Conservation (phyloP, 2,888 invertebrate species). For the Diaperis boleti region DNA sequence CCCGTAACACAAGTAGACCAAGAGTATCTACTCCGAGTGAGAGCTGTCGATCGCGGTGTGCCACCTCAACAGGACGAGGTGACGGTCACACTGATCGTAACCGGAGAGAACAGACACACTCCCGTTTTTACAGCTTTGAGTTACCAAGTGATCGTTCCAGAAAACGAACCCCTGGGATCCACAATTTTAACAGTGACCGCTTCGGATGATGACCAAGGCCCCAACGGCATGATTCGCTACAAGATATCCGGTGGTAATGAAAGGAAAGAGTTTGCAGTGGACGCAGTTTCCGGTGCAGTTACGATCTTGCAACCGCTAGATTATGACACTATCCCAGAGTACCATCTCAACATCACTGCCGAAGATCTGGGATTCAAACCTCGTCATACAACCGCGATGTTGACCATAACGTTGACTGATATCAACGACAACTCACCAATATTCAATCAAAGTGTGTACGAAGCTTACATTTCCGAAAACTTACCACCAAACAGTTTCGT, state of each 20-base stretch:
- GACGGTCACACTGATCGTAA: slow-evolving; percentile 80
- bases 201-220: slow-evolving; percentile 86
- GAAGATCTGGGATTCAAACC: slow-evolving; percentile 87
- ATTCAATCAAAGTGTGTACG: slow-evolving; percentile 83
- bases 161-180: slow-evolving; percentile 89
- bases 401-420: slow-evolving; percentile 90
- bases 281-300: slow-evolving; percentile 82
- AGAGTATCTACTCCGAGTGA: slow-evolving; percentile 76
- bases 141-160: slow-evolving; percentile 91
- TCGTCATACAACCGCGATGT: slow-evolving; percentile 80
- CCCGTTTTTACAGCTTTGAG: slow-evolving; percentile 87
- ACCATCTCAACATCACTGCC: slow-evolving; percentile 88
- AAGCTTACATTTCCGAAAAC: slow-evolving; percentile 87
- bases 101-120: slow-evolving; percentile 84
- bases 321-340: slow-evolving; percentile 87
- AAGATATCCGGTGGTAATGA: slow-evolving; percentile 87
- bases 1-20: slow-evolving; percentile 71
- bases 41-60: slow-evolving; percentile 88
- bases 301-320: slow-evolving; percentile 85
- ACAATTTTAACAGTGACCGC: slow-evolving; percentile 88
- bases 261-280: slow-evolving; percentile 83
- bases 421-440: slow-evolving; percentile 93
- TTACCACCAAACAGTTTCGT: slow-evolving; percentile 80
- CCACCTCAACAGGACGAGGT: slow-evolving; percentile 87
- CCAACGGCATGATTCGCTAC: slow-evolving; percentile 91